Conservation (phyloP, 92 coral and sea anemone genomes). For the Bergia sp. region DNA sequence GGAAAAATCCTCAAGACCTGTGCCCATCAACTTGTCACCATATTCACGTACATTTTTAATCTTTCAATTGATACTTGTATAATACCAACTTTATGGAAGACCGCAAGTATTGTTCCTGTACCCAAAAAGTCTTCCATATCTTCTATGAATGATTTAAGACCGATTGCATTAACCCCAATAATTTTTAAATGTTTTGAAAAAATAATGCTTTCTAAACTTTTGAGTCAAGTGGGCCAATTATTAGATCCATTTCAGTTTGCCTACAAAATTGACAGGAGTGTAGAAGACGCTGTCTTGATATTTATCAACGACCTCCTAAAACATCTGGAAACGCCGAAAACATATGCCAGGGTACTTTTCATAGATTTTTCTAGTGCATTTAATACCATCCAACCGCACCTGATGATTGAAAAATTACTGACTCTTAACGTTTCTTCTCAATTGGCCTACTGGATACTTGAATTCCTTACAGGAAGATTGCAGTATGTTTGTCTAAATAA, state of each 20-base stretch:
- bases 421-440: not conserved
- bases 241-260: constrained; percentile 37
- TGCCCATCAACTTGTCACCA: not conserved
- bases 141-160: constrained; percentile 28
- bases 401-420: constrained; percentile 22
- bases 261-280: constrained; percentile 16
- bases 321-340: constrained; percentile 23
- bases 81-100: constrained; percentile 21
- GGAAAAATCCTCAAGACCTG: not conserved
- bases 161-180: constrained; percentile 15
- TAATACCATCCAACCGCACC: constrained; percentile 39
- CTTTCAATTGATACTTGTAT: not conserved
- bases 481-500: constrained; percentile 19
- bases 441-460: constrained; percentile 19
- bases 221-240: constrained; percentile 20
- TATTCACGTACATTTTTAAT: constrained; percentile 3
- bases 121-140: not conserved
- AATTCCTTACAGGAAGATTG: constrained; percentile 24
- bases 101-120: not conserved
- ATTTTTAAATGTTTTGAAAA: not conserved
- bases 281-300: constrained; percentile 22
- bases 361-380: constrained; percentile 21
- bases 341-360: constrained; percentile 8
- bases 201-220: constrained; percentile 22
- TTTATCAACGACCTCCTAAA: constrained; percentile 5